Conservation (phyloP, 2,888 invertebrate genomes). For the Andricus quercusramuli region DNA sequence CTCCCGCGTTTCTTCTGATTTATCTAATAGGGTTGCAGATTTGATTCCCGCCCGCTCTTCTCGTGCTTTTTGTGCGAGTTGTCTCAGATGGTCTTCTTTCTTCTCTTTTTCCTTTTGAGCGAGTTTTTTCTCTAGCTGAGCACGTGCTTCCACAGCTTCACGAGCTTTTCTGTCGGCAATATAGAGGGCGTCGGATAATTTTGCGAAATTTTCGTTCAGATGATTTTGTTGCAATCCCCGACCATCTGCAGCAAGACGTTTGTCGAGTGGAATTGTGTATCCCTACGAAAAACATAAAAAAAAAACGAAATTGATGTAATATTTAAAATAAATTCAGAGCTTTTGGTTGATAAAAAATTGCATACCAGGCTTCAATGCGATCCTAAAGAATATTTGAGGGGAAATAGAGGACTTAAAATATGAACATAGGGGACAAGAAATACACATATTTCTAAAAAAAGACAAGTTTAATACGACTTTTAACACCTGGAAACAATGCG, state of each 20-base stretch:
- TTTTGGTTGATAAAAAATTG: neutral
- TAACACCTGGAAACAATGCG: no score
- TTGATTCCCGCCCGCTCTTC: constrained; percentile 95
- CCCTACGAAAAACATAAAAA: constrained; percentile 80
- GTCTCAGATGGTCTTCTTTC: constrained; percentile 93
- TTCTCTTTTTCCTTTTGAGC: constrained; percentile 99
- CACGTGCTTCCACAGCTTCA: constrained; percentile 97
- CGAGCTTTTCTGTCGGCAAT: constrained; percentile 98
- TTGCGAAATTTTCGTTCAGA: constrained; percentile 99
- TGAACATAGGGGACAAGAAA: no score
- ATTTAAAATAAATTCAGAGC: neutral
- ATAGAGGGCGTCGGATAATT: constrained; percentile 97
- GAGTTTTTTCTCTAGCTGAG: constrained; percentile 96
- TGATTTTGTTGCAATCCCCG: constrained; percentile 97
- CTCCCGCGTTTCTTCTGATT: constrained; percentile 88
- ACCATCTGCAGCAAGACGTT: constrained; percentile 98
- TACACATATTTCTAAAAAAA: no score
- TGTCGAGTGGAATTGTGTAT: constrained; percentile 98
- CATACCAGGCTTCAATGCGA: neutral
- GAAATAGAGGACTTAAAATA: no score
- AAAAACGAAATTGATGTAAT: constrained; percentile 48
- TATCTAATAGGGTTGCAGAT: constrained; percentile 77
- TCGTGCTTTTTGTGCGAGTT: constrained; percentile 81
- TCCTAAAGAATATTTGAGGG: no score
- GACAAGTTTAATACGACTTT: no score